Evolutionary conservation across 2,888 invertebrate species (phyloP).

Genomic region (Hypomecis atomaria): DNA sequence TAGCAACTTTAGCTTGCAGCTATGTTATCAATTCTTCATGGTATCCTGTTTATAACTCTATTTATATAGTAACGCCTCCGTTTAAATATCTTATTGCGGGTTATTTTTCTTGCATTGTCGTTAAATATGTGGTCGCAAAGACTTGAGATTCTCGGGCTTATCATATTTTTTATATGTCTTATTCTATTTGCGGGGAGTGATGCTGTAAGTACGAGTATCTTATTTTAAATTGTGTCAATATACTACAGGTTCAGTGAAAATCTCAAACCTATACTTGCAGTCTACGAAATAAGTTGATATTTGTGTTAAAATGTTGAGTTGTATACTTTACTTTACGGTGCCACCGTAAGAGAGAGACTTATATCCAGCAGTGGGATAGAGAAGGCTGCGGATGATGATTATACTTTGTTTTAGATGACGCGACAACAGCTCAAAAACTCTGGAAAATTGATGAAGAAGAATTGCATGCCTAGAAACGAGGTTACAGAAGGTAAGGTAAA

Average conservation of each 20-base stretch:
- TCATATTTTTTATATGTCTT: conserved; percentile 41
- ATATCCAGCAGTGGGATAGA: too few species aligned
- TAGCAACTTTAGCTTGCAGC: conserved; percentile 48
- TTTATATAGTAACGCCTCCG: conserved; percentile 32
- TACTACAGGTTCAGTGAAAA: too few species aligned
- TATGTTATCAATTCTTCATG: conserved; percentile 60
- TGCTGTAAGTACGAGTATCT: conserved; percentile 55
- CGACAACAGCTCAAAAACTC: conserved; percentile 86
- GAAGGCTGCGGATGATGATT: not conserved
- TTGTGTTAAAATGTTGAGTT: too few species aligned
- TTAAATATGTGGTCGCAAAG: conserved; percentile 49
- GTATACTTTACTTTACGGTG: too few species aligned
- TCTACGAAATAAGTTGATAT: too few species aligned
- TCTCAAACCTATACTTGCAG: too few species aligned
- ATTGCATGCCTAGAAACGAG: conserved; percentile 86
- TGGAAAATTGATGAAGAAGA: conserved; percentile 85
- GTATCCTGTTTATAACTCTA: conserved; percentile 4
- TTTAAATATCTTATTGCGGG: conserved; percentile 50
- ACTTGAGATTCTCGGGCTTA: conserved; percentile 34
- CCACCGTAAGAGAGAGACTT: too few species aligned
- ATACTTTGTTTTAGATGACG: conserved; percentile 63
- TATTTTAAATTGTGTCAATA: not conserved
- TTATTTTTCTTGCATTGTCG: conserved; percentile 39
- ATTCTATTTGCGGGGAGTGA: conserved; percentile 31
- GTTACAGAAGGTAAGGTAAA: conserved; percentile 78